A percentile compares a stretch with the other conserved stretches of the same genome.
phyloP scores from a whole-genome alignment of 2,113 vertebrate species.

The Ciconia stormi region DNA sequence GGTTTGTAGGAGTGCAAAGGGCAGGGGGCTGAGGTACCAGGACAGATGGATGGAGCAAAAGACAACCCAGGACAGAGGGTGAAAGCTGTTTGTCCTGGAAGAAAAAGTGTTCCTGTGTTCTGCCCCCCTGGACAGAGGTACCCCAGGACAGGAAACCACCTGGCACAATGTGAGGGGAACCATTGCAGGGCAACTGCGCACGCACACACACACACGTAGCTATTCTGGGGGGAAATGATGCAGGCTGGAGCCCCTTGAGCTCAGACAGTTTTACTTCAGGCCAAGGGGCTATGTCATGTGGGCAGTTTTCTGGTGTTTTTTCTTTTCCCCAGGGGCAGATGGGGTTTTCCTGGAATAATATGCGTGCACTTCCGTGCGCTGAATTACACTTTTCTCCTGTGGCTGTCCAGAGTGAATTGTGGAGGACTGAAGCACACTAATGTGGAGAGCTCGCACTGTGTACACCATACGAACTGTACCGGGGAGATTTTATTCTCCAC shows the following conservation, averaged over 20 bases:
- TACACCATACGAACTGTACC: background rate
- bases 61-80: background rate
- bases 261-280: background rate
- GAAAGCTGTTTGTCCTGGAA: background rate
- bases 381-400: background rate
- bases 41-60: background rate
- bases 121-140: background rate
- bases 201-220: rapidly evolving
- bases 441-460: background rate
- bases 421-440: background rate
- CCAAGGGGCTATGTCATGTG: background rate
- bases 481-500: background rate
- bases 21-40: background rate
- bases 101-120: background rate
- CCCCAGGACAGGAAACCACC: background rate
- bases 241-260: background rate
- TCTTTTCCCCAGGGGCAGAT: background rate
- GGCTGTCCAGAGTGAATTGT: background rate
- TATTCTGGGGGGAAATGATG: background rate
- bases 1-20: background rate
- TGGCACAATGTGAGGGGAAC: background rate
- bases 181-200: background rate
- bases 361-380: background rate
- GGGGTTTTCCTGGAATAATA: background rate
- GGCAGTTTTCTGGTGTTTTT: background rate